Conservation (phyloP, 1,140 invertebrate genomes). For the Brachionus sp. region DNA sequence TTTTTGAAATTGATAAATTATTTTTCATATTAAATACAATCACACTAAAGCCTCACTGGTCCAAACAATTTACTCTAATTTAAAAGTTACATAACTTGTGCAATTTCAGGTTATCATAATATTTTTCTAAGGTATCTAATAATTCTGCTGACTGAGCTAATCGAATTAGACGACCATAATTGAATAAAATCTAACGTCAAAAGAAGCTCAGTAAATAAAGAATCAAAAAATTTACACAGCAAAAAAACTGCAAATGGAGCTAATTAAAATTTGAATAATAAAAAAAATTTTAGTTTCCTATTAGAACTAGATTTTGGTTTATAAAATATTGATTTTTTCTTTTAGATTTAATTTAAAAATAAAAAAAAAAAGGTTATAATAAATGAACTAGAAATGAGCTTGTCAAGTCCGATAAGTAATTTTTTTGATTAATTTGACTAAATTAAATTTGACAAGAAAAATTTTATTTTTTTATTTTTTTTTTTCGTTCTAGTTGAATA, state of each 20-base stretch:
- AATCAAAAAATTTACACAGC: neutral
- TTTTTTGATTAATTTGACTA: neutral
- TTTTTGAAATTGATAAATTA: neutral
- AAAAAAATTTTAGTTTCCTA: neutral
- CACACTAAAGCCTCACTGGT: neutral
- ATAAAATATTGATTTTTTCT: neutral
- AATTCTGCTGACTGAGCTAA: neutral
- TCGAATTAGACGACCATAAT: neutral
- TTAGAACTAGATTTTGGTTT: neutral
- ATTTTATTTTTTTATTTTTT: neutral
- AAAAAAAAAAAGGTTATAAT: neutral
- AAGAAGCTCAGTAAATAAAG: neutral
- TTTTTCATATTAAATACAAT: neutral
- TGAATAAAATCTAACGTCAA: neutral
- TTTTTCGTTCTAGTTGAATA: slow-evolving; percentile 35
- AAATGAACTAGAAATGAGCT: neutral
- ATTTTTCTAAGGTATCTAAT: neutral
- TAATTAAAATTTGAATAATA: neutral
- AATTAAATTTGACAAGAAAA: neutral
- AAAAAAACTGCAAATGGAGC: neutral
- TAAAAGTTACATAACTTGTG: neutral
- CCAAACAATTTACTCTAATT: neutral
- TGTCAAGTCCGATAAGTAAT: neutral
- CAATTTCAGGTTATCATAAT: neutral
- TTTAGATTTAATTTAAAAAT: neutral